These are phyloP conservation scores for Nymphicus hollandicus DNA, from an alignment of 2,113 vertebrate genomes.

Conservation along the genomic window DNA sequence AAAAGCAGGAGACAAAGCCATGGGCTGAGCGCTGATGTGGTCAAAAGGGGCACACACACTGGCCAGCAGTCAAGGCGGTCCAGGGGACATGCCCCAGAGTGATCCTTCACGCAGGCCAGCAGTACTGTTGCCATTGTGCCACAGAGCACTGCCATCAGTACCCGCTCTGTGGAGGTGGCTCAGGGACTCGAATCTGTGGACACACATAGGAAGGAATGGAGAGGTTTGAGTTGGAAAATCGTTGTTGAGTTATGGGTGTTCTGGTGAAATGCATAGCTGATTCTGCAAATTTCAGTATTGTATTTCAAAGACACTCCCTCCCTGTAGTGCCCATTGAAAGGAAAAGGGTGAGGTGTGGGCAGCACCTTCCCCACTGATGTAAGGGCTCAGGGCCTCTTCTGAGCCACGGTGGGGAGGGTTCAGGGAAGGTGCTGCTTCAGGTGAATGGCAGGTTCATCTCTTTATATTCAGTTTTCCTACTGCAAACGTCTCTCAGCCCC, in stretches of 20 bases:
- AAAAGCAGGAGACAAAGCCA: background rate
- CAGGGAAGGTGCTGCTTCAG: background rate
- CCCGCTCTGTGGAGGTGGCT: fast-evolving
- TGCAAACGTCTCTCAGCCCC: fast-evolving
- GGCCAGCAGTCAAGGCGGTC: fast-evolving
- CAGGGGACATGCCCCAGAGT: fast-evolving
- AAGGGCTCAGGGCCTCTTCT: background rate
- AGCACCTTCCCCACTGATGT: fast-evolving
- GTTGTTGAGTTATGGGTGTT: background rate
- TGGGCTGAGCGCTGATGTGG: fast-evolving
- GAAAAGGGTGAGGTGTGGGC: background rate
- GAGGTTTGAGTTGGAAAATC: background rate
- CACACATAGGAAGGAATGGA: fast-evolving
- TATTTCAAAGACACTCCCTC: fast-evolving
- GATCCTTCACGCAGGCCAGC: fast-evolving
- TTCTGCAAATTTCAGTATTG: background rate
- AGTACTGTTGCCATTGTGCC: background rate
- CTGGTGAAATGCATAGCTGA: fast-evolving
- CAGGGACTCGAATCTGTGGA: fast-evolving
- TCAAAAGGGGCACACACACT: fast-evolving
- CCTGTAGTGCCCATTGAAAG: fast-evolving
- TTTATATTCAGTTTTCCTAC: background rate
- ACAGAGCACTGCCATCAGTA: fast-evolving
- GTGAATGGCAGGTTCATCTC: background rate
- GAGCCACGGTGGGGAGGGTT: background rate